Percentiles rank a stretch among this genome's conserved stretches.
Conservation (phyloP, 2,113 vertebrate species). For the Hypomesus transpacificus region DNA sequence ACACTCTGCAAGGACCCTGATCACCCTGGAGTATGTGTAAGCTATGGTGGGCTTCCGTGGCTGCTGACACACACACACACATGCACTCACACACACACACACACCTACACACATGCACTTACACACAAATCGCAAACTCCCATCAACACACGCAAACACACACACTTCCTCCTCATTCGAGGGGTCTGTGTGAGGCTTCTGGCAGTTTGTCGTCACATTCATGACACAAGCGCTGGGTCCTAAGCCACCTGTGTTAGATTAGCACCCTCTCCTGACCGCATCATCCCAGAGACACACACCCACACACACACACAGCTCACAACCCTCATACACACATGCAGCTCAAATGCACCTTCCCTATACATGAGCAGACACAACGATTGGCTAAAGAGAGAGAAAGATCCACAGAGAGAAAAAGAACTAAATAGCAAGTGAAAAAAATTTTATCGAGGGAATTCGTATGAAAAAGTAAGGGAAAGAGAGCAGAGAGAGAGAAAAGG, state of each 20-base stretch:
- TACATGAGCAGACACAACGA: neutral
- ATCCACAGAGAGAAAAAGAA: neutral
- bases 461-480: no score
- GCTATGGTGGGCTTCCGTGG: conserved; percentile 37
- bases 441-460: neutral
- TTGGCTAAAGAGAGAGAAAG: neutral
- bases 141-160: conserved; percentile 2
- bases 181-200: conserved; percentile 43
- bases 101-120: conserved; percentile 3
- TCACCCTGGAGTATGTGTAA: conserved; percentile 16
- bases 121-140: neutral
- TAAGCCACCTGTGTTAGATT: conserved; percentile 59
- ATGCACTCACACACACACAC: neutral
- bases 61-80: neutral
- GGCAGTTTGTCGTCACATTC: conserved; percentile 63
- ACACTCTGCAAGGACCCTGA: conserved; percentile 49
- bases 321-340: conserved; percentile 19
- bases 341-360: conserved; percentile 5
- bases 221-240: conserved; percentile 44
- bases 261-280: conserved; percentile 48
- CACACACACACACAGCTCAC: conserved; percentile 1
- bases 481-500: neutral
- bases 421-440: neutral
- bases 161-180: conserved; percentile 21
- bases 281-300: conserved; percentile 19